Percentiles rank a stretch among this genome's conserved stretches.
These are phyloP conservation scores for Tethya wilhelma DNA, from an alignment of 37 sponge, comb jelly and placozoan genomes.

Conservation along the genomic window DNA sequence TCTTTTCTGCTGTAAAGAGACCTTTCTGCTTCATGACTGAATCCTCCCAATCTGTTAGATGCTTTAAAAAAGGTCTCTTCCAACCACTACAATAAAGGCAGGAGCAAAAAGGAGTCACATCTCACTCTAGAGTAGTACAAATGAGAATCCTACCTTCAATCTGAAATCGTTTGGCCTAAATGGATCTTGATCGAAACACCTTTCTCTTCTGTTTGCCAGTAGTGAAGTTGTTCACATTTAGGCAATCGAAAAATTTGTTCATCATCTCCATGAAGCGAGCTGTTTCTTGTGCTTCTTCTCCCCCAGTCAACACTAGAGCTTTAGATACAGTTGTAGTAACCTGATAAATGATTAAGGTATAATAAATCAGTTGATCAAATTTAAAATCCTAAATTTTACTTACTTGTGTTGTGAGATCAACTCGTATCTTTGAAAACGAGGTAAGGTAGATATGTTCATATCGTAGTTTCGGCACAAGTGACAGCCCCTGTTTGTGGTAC, in stretches of 20 bases:
- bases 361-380: background rate
- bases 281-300: conserved; percentile 14
- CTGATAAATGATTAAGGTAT: conserved; percentile 17
- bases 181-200: conserved; percentile 18
- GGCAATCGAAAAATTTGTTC: too few relatives aligned
- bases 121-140: too few relatives aligned
- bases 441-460: conserved; percentile 57
- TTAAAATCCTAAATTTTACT: background rate
- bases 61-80: conserved; percentile 37
- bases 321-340: conserved; percentile 22
- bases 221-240: conserved; percentile 27
- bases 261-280: conserved; percentile 9
- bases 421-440: conserved; percentile 61
- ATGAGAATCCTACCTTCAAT: conserved; percentile 26
- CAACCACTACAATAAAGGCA: conserved; percentile 14
- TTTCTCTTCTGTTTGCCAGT: conserved; percentile 23
- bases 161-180: conserved; percentile 20
- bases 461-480: conserved; percentile 51
- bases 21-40: background rate
- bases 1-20: background rate
- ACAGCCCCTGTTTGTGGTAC: conserved; percentile 6
- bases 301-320: conserved; percentile 14
- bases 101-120: background rate
- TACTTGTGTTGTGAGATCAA: conserved; percentile 67
- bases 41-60: conserved; percentile 42